Evolutionary conservation across 2,797 vertebrate genomes (phyloP).

Genomic region (Poeciliopsis turneri): DNA sequence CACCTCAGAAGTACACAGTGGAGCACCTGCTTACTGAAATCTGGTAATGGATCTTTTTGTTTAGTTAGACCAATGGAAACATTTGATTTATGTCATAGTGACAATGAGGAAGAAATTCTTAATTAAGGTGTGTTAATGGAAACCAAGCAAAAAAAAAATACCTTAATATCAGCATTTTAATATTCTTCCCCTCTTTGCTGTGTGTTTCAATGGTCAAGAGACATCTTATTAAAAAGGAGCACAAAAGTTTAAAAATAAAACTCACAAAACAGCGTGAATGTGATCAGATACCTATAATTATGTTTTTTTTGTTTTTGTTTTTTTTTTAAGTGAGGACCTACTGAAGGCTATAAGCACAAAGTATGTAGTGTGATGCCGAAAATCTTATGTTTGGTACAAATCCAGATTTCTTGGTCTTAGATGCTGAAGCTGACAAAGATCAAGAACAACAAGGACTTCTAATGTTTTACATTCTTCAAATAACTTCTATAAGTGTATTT

Average conservation of each 20-base stretch:
- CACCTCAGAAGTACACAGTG: no score
- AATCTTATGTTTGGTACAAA: neutral
- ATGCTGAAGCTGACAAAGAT: neutral
- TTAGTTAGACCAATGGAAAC: conserved; percentile 48
- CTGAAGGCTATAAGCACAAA: neutral
- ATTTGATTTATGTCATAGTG: neutral
- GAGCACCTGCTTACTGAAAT: no score
- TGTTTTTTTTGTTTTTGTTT: accelerated
- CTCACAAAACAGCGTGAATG: neutral
- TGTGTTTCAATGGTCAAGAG: neutral
- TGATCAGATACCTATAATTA: neutral
- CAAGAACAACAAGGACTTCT: neutral
- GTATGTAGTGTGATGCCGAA: neutral
- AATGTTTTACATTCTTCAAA: neutral
- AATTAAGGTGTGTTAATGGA: neutral
- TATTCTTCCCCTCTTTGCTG: neutral
- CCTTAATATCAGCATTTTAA: neutral
- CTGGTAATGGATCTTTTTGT: conserved; percentile 76
- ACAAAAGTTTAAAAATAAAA: neutral
- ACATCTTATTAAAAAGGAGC: neutral
- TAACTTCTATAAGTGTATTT: neutral
- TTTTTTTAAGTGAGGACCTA: neutral
- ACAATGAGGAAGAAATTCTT: neutral
- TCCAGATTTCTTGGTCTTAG: neutral
- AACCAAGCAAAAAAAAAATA: neutral